Evolutionary conservation across 2,797 vertebrate species (phyloP), one percentile per base, ranked within the genome.

Genomic region (Ctenosaura bakeri): DNA sequence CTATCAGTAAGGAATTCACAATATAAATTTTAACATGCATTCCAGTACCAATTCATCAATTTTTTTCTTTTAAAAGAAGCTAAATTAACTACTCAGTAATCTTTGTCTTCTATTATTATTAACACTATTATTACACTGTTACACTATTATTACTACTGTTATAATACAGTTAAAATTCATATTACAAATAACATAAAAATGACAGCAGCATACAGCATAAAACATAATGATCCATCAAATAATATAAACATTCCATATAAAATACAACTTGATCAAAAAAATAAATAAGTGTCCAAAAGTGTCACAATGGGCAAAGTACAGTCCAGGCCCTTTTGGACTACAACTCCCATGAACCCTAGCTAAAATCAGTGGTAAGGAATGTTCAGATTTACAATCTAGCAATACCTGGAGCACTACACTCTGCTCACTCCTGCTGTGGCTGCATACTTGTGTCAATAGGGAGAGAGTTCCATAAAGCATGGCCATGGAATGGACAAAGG

Each of bases 21-120:
- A 16, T 38, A 38, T 46, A 94, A 90, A 81, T 86, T 91, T 20
- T 91, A 26, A 89, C 88, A 94, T 90, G 54, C 46, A 35, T n/a
- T 88, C 52, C 35, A 91, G 83, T 54, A 93, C 76, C 46, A 84
- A 26, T n/a, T 18, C 14, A 42, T 90, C 90, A 84, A 22, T 71
- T 89, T 90, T 96, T 95, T 81, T 92, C 90, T 84, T 76, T 71
- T 87, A 90, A 93, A 91, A 91, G 90, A 91, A 64, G 90, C 88
- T 46, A 6, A 93, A 77, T 90, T 80, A 93, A 91, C 86, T 74
- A 89, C 92, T 90, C 90, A 94, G 92, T 69, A 10, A 69, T 69
- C 66, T 69, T 69, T 69, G 29, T 26, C 10, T 69, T 69, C 8
- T 69, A 29, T 26, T 69, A 12, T 69, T 69, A 69, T 9, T 69